Base-by-base conservation (phyloP, 2,888 invertebrate genomes). In the Mechanitis messenoides region DNA sequence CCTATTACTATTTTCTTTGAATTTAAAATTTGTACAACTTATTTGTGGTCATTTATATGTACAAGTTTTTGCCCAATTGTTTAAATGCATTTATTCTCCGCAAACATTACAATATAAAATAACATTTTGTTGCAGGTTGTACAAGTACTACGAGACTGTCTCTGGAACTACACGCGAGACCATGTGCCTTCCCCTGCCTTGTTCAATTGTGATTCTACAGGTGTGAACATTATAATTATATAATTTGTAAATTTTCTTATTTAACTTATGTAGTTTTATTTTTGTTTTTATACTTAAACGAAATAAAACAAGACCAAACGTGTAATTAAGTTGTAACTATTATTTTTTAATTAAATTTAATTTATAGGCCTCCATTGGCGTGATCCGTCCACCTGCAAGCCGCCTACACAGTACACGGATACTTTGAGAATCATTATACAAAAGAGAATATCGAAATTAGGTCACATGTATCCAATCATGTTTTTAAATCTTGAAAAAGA, bases 141-240 rank as follows among this genome's bases (percentile, higher is more conserved):
- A 3, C 92, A 94, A 71, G 91, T 97, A 59, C 81, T 97, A 68
- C 92, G 95, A 57, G 97, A 97, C 76, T 96, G 96, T 74, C 92
- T 97, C 61, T 97, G 97, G 97, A 94, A 94, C 73, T 97, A 96
- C 77, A 94, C 97, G 81, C 92, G 96, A 69, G 97, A 97, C 76
- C 93, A 97, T 77, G 95, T 97, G 33, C 97, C 97, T 0, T 95
- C 96, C 0, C 97, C 97, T 0, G 94, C 95, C 0, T 82, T 96
- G 9, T 97, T 96, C 72, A 89, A 91, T 1, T 92, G 93, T 58
- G 95, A 95, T 76, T 82, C 91, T 45, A 92, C 92, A 72, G 94
- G 92, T 76, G 2, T 11, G 11, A 9, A 42, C 42, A 42, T 9
- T 42, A 42, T 42, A 42, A 42, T 42, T 42, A 11, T 42, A 42